Conservation (phyloP, 2,113 vertebrate genomes). For the Narcine bancroftii region DNA sequence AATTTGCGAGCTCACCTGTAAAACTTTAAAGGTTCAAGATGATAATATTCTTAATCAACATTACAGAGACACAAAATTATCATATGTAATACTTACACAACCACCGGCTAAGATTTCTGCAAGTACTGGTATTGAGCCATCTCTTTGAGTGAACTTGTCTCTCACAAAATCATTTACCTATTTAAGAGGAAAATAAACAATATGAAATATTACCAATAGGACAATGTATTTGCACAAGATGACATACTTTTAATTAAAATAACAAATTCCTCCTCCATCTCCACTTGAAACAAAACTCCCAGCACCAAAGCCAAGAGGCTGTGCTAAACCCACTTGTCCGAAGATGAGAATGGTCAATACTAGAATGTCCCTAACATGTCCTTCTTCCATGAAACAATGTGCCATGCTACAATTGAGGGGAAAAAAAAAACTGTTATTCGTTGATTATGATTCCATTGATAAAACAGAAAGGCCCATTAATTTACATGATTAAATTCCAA, state of each 20-base stretch:
- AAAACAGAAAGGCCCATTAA: background rate
- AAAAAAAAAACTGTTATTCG: background rate
- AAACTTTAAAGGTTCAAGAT: background rate
- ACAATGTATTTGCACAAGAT: background rate
- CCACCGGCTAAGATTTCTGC: slow-evolving; percentile 82
- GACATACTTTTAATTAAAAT: background rate
- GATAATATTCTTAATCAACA: background rate
- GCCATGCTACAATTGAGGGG: background rate
- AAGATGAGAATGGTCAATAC: background rate
- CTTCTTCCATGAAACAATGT: background rate
- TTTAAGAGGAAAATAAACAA: slow-evolving; percentile 43
- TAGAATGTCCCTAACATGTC: background rate
- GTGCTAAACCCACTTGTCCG: background rate
- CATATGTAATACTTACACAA: slow-evolving; percentile 68
- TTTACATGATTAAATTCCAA: background rate
- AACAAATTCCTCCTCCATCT: background rate
- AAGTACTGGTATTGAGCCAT: slow-evolving; percentile 69
- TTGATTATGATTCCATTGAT: background rate
- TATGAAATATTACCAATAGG: background rate
- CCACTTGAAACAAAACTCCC: background rate
- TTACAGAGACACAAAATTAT: background rate
- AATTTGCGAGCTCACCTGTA: background rate
- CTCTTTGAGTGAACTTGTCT: slow-evolving; percentile 82
- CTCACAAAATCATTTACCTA: slow-evolving; percentile 93
- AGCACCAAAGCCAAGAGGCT: no score